Evolutionary conservation across 2,888 invertebrate genomes (phyloP), one percentile per base, ranked within the genome.

Genomic region (Gastracanthus pulcherrimus): DNA sequence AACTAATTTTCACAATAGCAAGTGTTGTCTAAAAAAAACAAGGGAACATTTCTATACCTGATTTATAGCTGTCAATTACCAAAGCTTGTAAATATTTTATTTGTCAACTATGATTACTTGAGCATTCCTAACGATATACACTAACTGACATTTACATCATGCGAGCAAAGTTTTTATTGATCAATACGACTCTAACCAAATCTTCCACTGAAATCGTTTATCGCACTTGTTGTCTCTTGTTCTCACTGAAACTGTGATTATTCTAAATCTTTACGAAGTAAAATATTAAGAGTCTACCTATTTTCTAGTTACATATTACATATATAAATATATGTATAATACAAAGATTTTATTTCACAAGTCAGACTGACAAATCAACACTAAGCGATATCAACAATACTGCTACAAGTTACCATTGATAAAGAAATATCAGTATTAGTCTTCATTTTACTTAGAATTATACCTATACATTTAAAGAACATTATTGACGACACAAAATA

Each of bases 221-320:
- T 55, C 29, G 72, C 81, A 81, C 69, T 82, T 80, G 78, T 82
- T 76, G 72, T 69, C 41, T 74, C 67, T 76, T 38, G 71, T 72
- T 80, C 72, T 80, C 62, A 82, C 72, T 72, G 26, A 66, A 77
- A 74, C 60, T 82, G 72, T 76, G 80, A 72, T 80, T 80, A 80
- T 51, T 64, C 51, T 48, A 76, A 77, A 77, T 64, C 36, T 76
- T 77, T 67, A 11, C 51, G 31, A 62, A 16, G 48, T 34, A 55
- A 75, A 69, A 71, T 51, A 74, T 38, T 74, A 70, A 77, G 38
- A 71, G 41, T 70, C 36, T 69, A 76, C 70, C 51, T 83, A 86
- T 80, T 84, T 84, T 80, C 67, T 81, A 84, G 81, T 82, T 85
- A 45, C 76, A 84, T 77, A 75, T 80, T 55, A 72, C 78, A 81